Evolutionary conservation across 2,797 vertebrate species (phyloP).

Genomic region (Trachurus trachurus): DNA sequence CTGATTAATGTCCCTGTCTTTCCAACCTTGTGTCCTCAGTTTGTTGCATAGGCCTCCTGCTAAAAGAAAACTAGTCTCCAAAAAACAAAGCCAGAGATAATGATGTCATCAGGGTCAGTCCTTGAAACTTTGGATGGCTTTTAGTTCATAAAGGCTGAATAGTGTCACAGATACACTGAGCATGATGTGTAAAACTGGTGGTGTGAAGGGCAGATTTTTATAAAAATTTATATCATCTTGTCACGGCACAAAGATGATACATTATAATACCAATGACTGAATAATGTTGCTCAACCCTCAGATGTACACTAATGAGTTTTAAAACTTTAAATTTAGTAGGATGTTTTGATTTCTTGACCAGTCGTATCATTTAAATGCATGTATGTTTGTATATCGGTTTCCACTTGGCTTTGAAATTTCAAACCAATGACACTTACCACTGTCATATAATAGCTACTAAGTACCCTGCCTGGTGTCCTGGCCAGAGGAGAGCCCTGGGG

Average conservation of each 20-base stretch:
- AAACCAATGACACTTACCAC: conserved; percentile 66
- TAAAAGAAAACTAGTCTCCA: background rate
- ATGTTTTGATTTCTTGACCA: conserved; percentile 35
- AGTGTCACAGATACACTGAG: background rate
- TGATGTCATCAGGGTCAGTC: background rate
- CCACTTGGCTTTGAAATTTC: conserved; percentile 67
- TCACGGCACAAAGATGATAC: background rate
- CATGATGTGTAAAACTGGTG: background rate
- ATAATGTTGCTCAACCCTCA: conserved; percentile 1
- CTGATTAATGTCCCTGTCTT: background rate
- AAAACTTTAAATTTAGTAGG: conserved; percentile 1
- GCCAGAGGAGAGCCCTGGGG: conserved; percentile 76
- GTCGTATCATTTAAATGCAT: conserved; percentile 22
- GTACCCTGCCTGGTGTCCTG: conserved; percentile 69
- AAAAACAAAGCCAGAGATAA: background rate
- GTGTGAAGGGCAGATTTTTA: background rate
- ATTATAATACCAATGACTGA: background rate
- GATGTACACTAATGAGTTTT: background rate
- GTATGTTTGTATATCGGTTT: conserved; percentile 51
- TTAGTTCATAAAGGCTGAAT: background rate
- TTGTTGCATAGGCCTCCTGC: background rate
- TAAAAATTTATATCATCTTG: background rate
- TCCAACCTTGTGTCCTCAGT: background rate
- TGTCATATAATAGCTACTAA: conserved; percentile 78
- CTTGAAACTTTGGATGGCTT: background rate